These are phyloP conservation scores for Caretta caretta DNA, from an alignment of 2,113 vertebrate species.

Conservation along the genomic window DNA sequence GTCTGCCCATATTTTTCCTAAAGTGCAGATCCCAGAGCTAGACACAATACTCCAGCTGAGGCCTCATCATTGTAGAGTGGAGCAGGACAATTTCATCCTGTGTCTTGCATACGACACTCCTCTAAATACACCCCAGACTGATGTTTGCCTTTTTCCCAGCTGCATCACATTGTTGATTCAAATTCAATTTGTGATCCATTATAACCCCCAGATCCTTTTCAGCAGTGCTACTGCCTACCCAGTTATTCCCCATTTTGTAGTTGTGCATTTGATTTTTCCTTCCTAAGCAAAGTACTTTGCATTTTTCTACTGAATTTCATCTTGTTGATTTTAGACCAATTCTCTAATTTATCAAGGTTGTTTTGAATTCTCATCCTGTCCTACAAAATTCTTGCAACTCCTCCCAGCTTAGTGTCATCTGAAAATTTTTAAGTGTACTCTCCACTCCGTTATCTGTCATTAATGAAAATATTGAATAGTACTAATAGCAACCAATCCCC, in stretches of 20 bases:
- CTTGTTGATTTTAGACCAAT: background rate
- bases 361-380: background rate
- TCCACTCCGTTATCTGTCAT: background rate
- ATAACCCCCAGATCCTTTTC: background rate
- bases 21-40: background rate
- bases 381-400: background rate
- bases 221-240: background rate
- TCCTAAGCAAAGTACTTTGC: background rate
- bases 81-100: background rate
- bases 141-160: background rate
- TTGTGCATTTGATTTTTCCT: background rate
- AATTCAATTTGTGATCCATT: background rate
- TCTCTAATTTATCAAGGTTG: background rate
- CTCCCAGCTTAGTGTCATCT: background rate
- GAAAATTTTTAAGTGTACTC: background rate
- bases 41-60: background rate
- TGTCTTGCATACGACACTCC: background rate
- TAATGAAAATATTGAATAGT: background rate
- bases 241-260: background rate
- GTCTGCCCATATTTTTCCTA: background rate
- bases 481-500: conserved; percentile 49
- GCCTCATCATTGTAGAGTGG: background rate
- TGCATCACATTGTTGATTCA: background rate
- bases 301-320: background rate
- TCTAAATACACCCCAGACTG: background rate